These are phyloP conservation scores for Caenorhabditis remanei DNA, from an alignment of 1,140 invertebrate species.

Conservation along the genomic window DNA sequence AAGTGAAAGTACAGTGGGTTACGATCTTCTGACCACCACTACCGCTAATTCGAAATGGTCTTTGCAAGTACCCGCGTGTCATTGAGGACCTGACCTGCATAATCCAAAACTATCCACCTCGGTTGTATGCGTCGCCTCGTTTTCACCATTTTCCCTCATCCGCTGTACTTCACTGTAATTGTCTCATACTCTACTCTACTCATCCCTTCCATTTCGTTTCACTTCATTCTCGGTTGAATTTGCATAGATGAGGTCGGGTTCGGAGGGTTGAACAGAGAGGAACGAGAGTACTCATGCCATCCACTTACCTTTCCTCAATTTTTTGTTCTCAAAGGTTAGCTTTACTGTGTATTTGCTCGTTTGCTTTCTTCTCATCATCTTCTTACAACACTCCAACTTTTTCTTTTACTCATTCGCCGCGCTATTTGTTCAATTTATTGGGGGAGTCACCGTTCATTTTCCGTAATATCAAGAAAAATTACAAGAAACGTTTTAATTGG, in stretches of 20 bases:
- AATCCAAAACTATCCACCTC: slow-evolving; percentile 32
- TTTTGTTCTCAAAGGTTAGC: slow-evolving; percentile 17
- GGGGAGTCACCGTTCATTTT: slow-evolving; percentile 5
- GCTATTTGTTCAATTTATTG: slow-evolving; percentile 5
- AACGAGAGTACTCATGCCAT: background rate
- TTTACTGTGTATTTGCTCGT: slow-evolving; percentile 11
- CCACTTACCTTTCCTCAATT: background rate
- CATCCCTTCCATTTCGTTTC: slow-evolving; percentile 6
- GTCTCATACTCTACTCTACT: slow-evolving; percentile 45
- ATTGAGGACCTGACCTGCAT: slow-evolving; percentile 56
- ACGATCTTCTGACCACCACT: slow-evolving; percentile 36
- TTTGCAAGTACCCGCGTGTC: slow-evolving; percentile 43
- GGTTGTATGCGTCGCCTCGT: slow-evolving; percentile 4
- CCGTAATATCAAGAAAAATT: background rate
- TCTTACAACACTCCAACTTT: slow-evolving; percentile 47
- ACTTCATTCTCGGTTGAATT: background rate
- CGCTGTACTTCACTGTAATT: slow-evolving; percentile 54
- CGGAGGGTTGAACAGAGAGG: background rate
- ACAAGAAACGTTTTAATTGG: too few species aligned
- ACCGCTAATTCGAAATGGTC: slow-evolving; percentile 55
- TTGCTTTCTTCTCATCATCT: slow-evolving; percentile 42
- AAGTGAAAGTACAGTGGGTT: slow-evolving; percentile 15
- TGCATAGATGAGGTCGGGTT: background rate
- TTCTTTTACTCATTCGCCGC: slow-evolving; percentile 7
- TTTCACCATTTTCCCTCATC: slow-evolving; percentile 32